Conservation (phyloP, 2,888 invertebrate species). For the Caenorhabditis sinica region DNA sequence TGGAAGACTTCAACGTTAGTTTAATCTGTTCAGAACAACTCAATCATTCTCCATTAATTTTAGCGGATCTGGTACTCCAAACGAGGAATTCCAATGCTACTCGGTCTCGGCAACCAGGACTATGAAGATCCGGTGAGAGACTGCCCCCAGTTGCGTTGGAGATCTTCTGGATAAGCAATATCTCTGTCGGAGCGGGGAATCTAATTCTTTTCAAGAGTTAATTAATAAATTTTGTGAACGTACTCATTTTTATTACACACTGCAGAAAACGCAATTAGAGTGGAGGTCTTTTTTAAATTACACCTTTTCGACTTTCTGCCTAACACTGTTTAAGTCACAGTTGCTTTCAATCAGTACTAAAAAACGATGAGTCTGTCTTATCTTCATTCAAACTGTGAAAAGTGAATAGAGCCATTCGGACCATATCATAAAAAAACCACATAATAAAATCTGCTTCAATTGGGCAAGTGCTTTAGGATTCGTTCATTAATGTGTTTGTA, state of each 20-base stretch:
- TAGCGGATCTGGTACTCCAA: neutral
- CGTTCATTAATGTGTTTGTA: too few species aligned
- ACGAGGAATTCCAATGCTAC: neutral
- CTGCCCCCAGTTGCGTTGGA: neutral
- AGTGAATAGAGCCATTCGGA: constrained; percentile 68
- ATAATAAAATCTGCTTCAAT: too few species aligned
- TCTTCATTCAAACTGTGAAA: constrained; percentile 31
- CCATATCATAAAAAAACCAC: constrained; percentile 60
- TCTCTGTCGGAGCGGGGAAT: too few species aligned
- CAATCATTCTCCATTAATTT: too few species aligned
- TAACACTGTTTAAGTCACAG: too few species aligned
- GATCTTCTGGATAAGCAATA: neutral
- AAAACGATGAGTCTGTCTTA: constrained; percentile 20
- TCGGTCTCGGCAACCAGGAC: neutral
- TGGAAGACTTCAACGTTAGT: neutral
- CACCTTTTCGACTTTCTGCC: too few species aligned
- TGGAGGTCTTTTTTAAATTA: too few species aligned
- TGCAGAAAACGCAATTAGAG: too few species aligned
- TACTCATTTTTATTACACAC: too few species aligned
- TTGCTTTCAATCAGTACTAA: neutral
- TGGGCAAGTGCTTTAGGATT: too few species aligned
- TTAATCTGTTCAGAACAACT: neutral
- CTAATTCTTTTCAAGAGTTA: too few species aligned
- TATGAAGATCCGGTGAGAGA: neutral
- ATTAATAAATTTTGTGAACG: too few species aligned